Conservation (phyloP, 1,140 invertebrate species). For the Papilio xuthus region DNA sequence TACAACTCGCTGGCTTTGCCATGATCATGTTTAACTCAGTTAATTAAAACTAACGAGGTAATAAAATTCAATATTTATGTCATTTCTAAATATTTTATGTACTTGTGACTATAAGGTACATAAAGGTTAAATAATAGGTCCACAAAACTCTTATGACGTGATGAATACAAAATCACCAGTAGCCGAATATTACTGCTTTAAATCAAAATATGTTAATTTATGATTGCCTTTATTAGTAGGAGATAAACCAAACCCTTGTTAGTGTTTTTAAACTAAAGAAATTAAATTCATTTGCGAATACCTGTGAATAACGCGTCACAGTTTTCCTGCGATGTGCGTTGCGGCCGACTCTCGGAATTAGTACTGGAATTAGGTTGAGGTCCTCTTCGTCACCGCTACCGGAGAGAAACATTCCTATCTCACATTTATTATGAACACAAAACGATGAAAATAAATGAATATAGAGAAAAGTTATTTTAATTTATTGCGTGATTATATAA, state of each 20-base stretch:
- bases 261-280: not conserved
- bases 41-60: constrained; percentile 14
- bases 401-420: not conserved
- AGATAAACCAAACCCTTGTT: not conserved
- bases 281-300: not conserved
- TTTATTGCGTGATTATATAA: not conserved
- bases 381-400: not conserved
- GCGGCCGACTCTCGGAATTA: constrained; percentile 3
- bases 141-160: not conserved
- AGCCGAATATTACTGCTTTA: not conserved
- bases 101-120: not conserved
- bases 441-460: not conserved
- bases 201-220: not conserved
- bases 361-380: constrained; percentile 22
- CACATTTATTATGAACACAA: not conserved
- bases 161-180: not conserved
- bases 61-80: not conserved
- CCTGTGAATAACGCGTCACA: not conserved
- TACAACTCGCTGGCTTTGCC: constrained; percentile 18
- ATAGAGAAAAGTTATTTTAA: not conserved
- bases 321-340: not conserved
- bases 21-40: constrained; percentile 15
- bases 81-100: not conserved
- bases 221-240: not conserved
- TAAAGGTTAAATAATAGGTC: not conserved